Conservation (phyloP, 2,113 vertebrate genomes). For the Pelmatolapia mariae region DNA sequence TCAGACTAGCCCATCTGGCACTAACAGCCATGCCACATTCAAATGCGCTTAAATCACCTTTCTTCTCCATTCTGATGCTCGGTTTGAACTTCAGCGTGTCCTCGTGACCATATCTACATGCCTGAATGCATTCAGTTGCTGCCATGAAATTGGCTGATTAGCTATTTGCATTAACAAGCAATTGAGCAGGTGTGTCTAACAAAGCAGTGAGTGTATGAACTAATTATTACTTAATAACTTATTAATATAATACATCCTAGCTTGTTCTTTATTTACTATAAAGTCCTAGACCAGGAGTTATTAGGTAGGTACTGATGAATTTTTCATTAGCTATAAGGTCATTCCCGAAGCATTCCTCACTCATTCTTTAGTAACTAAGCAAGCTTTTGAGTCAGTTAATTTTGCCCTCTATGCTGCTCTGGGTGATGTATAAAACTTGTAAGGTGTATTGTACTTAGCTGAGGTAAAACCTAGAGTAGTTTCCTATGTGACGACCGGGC, state of each 20-base stretch:
- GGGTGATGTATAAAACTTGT: background rate
- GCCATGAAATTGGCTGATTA: background rate
- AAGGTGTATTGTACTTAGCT: background rate
- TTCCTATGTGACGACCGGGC: background rate
- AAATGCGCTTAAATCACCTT: background rate
- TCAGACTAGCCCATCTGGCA: background rate
- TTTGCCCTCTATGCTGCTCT: background rate
- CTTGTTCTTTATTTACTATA: background rate
- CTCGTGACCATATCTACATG: background rate
- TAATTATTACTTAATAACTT: background rate
- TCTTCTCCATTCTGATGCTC: background rate
- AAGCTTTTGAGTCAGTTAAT: background rate
- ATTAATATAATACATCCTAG: background rate
- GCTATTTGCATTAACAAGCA: background rate
- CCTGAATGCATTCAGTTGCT: background rate
- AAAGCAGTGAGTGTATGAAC: background rate
- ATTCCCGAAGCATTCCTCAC: background rate
- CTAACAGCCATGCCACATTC: background rate
- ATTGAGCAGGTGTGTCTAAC: background rate
- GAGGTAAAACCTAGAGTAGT: background rate
- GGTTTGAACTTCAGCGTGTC: background rate
- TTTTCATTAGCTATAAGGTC: background rate
- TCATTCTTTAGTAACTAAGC: background rate
- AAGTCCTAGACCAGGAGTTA: background rate
- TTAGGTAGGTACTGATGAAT: background rate